A percentile compares a stretch with the other conserved stretches of the same genome.
Conservation (phyloP, 2,888 invertebrate species). For the Rambutsinella grinnellia region DNA sequence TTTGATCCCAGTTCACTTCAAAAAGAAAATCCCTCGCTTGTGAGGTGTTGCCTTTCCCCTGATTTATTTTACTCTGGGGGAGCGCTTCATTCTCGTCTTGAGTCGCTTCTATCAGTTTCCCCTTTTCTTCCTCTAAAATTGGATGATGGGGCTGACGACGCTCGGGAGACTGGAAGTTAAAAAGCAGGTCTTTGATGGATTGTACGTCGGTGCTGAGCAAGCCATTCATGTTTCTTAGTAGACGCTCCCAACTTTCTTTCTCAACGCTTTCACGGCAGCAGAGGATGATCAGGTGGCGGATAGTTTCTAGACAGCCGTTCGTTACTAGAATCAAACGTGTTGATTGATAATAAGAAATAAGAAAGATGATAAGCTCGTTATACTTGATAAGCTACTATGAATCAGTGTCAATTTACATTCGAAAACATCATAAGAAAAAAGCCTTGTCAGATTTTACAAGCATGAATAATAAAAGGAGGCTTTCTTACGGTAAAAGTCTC, state of each 20-base stretch:
- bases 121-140: not conserved
- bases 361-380: too few species aligned
- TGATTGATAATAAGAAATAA: too few species aligned
- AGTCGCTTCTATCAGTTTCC: not conserved
- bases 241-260: conserved; percentile 24
- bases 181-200: conserved; percentile 39
- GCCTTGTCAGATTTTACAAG: too few species aligned
- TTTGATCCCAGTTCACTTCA: conserved; percentile 47
- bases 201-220: conserved; percentile 42
- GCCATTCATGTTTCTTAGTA: conserved; percentile 53
- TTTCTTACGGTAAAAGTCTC: conserved; percentile 40
- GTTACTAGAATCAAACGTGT: conserved; percentile 37
- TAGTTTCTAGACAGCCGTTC: conserved; percentile 37
- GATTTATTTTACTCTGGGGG: not conserved
- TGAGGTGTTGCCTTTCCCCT: not conserved
- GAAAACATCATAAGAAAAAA: too few species aligned
- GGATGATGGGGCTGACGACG: not conserved
- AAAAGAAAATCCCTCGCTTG: conserved; percentile 2
- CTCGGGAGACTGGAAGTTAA: conserved; percentile 14
- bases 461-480: too few species aligned
- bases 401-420: too few species aligned
- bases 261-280: conserved; percentile 15
- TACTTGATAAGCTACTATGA: too few species aligned
- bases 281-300: conserved; percentile 29
- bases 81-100: conserved; percentile 8